phyloP scores from a whole-genome alignment of 2,797 vertebrate genomes.

The Gymnoscopelus braueri region DNA sequence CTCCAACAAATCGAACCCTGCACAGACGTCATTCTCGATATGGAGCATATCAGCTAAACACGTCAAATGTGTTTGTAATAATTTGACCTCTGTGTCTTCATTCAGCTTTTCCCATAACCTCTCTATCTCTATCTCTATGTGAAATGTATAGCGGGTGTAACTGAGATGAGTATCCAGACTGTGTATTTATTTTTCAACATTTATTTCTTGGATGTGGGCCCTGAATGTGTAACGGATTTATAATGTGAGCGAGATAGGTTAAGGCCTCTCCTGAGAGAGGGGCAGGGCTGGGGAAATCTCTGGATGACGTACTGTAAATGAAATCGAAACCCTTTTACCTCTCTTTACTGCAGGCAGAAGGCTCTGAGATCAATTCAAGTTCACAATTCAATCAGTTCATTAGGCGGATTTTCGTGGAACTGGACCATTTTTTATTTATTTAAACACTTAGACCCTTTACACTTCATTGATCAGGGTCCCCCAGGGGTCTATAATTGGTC shows the following conservation, averaged over 20 bases:
- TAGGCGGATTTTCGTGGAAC: no score
- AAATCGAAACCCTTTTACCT: no score
- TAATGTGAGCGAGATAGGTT: constrained; percentile 38
- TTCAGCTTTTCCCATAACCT: not conserved
- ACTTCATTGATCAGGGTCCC: no score
- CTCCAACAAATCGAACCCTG: no score
- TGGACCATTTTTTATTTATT: no score
- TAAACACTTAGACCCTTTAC: no score
- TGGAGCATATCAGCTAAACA: no score
- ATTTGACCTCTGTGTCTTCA: not conserved
- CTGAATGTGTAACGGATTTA: constrained; percentile 45
- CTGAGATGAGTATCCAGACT: constrained; percentile 42
- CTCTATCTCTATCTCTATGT: not conserved
- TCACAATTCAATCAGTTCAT: no score
- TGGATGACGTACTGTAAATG: not conserved
- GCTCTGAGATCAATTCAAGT: no score
- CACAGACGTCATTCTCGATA: no score
- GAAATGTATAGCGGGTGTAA: constrained; percentile 26
- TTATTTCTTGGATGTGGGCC: constrained; percentile 34
- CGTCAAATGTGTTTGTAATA: not conserved
- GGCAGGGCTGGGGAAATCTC: not conserved
- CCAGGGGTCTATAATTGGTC: no score
- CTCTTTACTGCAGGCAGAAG: no score
- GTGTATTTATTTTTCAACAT: constrained; percentile 22
- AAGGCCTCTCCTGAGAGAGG: constrained; percentile 25